These are phyloP conservation scores for Anthonomus grandis DNA, from an alignment of 1,140 invertebrate genomes.

Conservation along the genomic window DNA sequence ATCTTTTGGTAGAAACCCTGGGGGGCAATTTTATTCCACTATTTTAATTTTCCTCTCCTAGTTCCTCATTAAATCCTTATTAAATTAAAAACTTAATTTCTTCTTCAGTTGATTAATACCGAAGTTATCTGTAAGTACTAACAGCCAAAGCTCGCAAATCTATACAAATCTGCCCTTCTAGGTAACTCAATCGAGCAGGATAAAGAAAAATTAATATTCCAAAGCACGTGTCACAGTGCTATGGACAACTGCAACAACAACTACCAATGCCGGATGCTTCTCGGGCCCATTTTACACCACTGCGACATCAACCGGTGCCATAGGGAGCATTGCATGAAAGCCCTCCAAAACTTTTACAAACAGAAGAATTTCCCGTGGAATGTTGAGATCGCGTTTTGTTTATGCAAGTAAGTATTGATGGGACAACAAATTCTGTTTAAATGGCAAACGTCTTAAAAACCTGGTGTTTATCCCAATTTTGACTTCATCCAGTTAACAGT, in stretches of 20 bases:
- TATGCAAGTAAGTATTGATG: slow-evolving; percentile 71
- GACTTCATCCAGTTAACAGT: no score
- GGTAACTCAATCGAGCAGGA: slow-evolving; percentile 35
- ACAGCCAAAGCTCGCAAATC: not conserved
- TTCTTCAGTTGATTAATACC: not conserved
- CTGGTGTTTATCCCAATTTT: no score
- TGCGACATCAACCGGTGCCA: slow-evolving; percentile 75
- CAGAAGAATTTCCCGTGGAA: slow-evolving; percentile 73
- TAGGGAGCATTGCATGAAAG: slow-evolving; percentile 80
- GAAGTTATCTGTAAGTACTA: not conserved
- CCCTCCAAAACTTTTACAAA: slow-evolving; percentile 81
- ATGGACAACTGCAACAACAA: slow-evolving; percentile 73
- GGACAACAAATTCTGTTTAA: no score
- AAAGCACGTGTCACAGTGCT: slow-evolving; percentile 74
- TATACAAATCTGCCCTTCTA: slow-evolving; percentile 3
- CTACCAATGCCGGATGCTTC: slow-evolving; percentile 67
- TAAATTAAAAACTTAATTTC: no score
- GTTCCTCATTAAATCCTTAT: no score
- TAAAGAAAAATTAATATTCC: slow-evolving; percentile 50
- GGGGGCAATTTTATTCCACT: no score
- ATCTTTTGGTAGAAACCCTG: no score
- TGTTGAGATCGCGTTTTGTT: slow-evolving; percentile 84
- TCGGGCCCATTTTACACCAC: slow-evolving; percentile 76
- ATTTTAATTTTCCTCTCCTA: no score
- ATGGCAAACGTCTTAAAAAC: no score